Conservation (phyloP, 2,113 vertebrate genomes). For the Dicrurus megarhynchus region DNA sequence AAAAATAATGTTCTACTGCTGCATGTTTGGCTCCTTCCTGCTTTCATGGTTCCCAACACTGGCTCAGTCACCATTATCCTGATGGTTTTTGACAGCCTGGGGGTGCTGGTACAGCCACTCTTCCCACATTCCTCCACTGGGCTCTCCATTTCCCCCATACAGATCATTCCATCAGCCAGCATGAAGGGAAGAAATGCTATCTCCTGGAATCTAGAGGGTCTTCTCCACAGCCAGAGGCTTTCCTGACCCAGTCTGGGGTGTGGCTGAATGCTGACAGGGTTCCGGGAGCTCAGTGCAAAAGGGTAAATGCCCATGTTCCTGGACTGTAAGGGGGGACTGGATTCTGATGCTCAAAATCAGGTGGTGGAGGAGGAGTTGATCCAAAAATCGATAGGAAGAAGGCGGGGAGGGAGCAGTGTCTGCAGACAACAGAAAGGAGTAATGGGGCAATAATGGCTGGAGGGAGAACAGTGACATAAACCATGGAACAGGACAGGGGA, state of each 20-base stretch:
- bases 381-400: not conserved
- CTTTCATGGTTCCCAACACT: not conserved
- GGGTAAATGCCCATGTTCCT: not conserved
- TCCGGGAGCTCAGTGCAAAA: not conserved
- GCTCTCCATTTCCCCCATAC: not conserved
- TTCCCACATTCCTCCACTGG: not conserved
- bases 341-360: not conserved
- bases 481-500: not conserved
- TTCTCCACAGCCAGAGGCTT: not conserved
- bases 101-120: not conserved
- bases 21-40: not conserved
- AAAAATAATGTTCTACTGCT: not conserved
- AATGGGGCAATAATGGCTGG: not conserved
- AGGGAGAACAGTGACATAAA: not conserved
- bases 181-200: not conserved
- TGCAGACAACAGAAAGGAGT: not conserved
- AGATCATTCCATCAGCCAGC: not conserved
- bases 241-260: not conserved
- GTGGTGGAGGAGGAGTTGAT: not conserved
- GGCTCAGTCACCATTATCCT: not conserved
- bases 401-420: not conserved
- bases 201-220: not conserved
- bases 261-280: not conserved
- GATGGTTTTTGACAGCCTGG: not conserved
- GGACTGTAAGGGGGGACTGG: not conserved